Conservation (phyloP, 2,888 invertebrate genomes). For the Limnephilus marmoratus region DNA sequence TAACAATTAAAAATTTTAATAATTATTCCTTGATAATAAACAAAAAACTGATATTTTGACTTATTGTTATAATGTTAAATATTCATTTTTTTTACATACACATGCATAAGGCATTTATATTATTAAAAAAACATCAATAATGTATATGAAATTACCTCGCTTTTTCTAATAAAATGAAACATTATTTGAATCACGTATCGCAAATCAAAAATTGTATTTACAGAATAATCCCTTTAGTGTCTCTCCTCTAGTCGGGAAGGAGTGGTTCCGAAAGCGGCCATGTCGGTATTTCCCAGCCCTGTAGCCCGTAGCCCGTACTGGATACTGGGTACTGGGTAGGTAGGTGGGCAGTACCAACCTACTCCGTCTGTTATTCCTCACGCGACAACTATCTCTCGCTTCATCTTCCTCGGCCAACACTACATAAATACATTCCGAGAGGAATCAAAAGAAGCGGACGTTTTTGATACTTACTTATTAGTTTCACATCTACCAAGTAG, state of each 20-base stretch:
- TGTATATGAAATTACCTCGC: too few species aligned
- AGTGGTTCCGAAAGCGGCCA: conserved; percentile 43
- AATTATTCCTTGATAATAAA: too few species aligned
- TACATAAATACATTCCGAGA: conserved; percentile 51
- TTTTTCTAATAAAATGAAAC: too few species aligned
- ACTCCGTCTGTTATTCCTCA: conserved; percentile 34
- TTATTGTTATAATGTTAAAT: too few species aligned
- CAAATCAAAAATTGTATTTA: too few species aligned
- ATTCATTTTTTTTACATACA: too few species aligned
- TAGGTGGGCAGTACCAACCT: neutral
- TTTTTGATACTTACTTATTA: neutral
- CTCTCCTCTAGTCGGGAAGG: conserved; percentile 37
- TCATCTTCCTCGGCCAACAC: conserved; percentile 50
- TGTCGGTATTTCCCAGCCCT: conserved; percentile 43
- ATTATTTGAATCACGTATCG: too few species aligned
- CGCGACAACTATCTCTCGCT: conserved; percentile 47
- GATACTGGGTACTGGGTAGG: neutral
- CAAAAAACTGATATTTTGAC: too few species aligned
- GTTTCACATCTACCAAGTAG: neutral
- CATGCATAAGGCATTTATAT: too few species aligned
- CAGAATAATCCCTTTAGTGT: conserved; percentile 4
- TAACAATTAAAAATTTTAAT: too few species aligned
- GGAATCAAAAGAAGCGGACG: neutral
- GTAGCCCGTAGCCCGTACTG: neutral
- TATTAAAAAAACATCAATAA: too few species aligned